These are phyloP conservation scores for Drosophila percnosoma DNA, from an alignment of 2,888 invertebrate species.

Conservation along the genomic window DNA sequence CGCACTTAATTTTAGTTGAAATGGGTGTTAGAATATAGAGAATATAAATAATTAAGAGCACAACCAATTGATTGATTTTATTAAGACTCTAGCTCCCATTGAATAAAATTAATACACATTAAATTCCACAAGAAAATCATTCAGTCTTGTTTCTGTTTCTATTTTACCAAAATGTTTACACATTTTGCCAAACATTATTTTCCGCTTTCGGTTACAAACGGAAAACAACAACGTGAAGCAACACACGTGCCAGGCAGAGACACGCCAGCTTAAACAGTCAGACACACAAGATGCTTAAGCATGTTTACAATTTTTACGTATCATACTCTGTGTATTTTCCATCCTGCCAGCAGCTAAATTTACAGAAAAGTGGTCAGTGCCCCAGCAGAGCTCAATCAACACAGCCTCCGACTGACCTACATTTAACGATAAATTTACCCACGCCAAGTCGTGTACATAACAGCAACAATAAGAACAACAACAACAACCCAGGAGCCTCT, in stretches of 20 bases:
- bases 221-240: conserved; percentile 25
- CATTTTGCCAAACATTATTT: conserved; percentile 38
- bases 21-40: neutral
- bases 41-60: neutral
- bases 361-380: conserved; percentile 39
- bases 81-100: neutral
- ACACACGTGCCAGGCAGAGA: conserved; percentile 37
- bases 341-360: conserved; percentile 30
- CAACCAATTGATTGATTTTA: neutral
- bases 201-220: conserved; percentile 14
- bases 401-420: conserved; percentile 68
- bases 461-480: conserved; percentile 16
- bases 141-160: neutral
- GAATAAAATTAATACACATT: neutral
- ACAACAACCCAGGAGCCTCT: conserved; percentile 15
- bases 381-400: conserved; percentile 70
- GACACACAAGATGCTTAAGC: conserved; percentile 24
- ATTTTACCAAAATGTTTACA: conserved; percentile 27
- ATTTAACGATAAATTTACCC: conserved; percentile 70
- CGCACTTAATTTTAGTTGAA: neutral
- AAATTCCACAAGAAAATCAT: neutral
- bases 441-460: conserved; percentile 57
- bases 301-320: conserved; percentile 35
- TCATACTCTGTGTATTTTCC: conserved; percentile 17
- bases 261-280: conserved; percentile 6